Evolutionary conservation across 2,888 invertebrate genomes (phyloP).

Genomic region (Caenorhabditis macrosperma): DNA sequence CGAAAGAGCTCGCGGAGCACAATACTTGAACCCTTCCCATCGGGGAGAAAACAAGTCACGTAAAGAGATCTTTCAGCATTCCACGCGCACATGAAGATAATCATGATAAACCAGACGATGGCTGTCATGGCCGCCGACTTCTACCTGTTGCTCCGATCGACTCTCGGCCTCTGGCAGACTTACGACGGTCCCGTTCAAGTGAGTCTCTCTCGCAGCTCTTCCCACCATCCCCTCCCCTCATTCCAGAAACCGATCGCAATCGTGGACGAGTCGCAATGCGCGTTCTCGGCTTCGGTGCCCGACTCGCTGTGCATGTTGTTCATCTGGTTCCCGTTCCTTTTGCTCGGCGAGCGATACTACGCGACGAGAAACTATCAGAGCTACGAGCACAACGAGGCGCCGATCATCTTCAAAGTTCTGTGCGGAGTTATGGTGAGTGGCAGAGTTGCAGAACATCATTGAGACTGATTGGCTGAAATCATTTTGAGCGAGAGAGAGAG

Average conservation of each 20-base stretch:
- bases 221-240: not conserved
- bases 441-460: not conserved
- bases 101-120: constrained; percentile 47
- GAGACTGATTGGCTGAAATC: constrained; percentile 13
- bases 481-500: too few relatives aligned
- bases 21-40: too few relatives aligned
- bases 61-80: constrained; percentile 25
- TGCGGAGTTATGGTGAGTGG: constrained; percentile 49
- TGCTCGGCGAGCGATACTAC: constrained; percentile 53
- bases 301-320: constrained; percentile 53
- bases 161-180: constrained; percentile 36
- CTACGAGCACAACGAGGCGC: constrained; percentile 54
- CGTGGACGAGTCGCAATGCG: constrained; percentile 48
- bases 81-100: constrained; percentile 57
- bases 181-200: constrained; percentile 5
- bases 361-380: constrained; percentile 55
- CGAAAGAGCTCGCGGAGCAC: too few relatives aligned
- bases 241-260: constrained; percentile 7
- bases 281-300: constrained; percentile 55
- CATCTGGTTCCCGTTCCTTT: constrained; percentile 56
- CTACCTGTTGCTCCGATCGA: constrained; percentile 37
- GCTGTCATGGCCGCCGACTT: constrained; percentile 42
- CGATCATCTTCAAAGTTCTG: constrained; percentile 27
- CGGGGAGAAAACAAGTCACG: too few relatives aligned
- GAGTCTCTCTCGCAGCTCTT: not conserved